A percentile compares a stretch with the other conserved stretches of the same genome.
Evolutionary conservation across 53 echinoderm and acorn worm genomes (phyloP).

Genomic region (Apostichopus leukothele): DNA sequence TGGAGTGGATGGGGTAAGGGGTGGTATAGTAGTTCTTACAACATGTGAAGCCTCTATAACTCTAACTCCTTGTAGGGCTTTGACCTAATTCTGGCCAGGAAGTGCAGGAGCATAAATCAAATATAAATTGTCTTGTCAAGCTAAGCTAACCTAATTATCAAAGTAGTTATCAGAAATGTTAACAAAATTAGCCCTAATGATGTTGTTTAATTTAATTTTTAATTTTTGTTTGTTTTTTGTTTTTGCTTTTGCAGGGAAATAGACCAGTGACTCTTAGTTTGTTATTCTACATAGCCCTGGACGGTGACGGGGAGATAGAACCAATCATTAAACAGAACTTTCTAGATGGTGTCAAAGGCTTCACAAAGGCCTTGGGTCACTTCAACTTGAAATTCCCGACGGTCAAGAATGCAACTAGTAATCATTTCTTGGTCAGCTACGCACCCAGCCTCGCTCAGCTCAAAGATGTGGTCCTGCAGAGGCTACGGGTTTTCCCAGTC

Average conservation of each 20-base stretch:
- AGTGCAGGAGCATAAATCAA: no score
- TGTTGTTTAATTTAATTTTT: no score
- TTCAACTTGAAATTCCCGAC: conserved; percentile 79
- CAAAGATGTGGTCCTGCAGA: conserved; percentile 76
- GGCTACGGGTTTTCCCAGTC: conserved; percentile 66
- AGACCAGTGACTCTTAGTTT: conserved; percentile 56
- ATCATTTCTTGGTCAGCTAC: conserved; percentile 79
- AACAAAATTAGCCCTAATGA: no score
- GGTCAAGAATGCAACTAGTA: conserved; percentile 54
- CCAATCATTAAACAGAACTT: conserved; percentile 56
- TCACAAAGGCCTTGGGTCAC: conserved; percentile 71
- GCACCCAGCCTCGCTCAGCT: conserved; percentile 77
- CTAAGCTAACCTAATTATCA: no score
- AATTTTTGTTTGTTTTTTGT: neutral
- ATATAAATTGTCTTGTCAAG: no score
- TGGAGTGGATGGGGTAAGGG: no score
- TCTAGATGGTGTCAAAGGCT: conserved; percentile 63
- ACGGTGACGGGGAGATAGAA: conserved; percentile 70
- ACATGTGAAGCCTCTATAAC: no score
- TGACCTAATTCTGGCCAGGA: no score
- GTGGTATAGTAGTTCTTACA: no score
- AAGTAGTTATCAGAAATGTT: no score
- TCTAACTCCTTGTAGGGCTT: no score
- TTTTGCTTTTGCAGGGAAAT: conserved; percentile 11
- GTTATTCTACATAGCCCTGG: conserved; percentile 89